Percentiles rank a stretch among this genome's conserved stretches.
Evolutionary conservation across 2,888 invertebrate genomes (phyloP).

Genomic region (Melanostoma mellinum): DNA sequence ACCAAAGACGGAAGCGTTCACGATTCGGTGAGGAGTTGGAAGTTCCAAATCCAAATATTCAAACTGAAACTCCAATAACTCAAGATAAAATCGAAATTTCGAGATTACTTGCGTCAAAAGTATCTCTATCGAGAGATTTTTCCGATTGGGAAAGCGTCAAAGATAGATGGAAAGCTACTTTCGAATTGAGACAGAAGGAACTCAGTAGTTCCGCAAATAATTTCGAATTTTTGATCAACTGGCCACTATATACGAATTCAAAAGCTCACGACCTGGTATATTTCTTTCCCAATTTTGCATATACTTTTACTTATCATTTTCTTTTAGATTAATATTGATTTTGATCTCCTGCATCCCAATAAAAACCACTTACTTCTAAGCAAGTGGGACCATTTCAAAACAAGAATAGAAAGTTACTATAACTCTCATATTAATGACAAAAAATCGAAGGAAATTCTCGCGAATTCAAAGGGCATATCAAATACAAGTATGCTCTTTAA

Average conservation of each 20-base stretch:
- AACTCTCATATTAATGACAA: neutral
- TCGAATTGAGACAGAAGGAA: slow-evolving; percentile 47
- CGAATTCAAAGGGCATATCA: neutral
- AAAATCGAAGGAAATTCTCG: neutral
- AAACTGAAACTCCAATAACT: too few relatives aligned
- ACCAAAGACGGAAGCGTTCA: too few relatives aligned
- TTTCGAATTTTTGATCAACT: slow-evolving; percentile 47
- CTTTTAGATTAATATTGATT: too few relatives aligned
- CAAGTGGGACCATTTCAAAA: slow-evolving; percentile 43
- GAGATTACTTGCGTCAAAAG: slow-evolving; percentile 5
- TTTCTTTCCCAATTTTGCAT: too few relatives aligned
- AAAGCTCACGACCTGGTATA: neutral
- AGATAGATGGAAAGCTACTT: slow-evolving; percentile 48
- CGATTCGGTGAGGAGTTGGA: too few relatives aligned
- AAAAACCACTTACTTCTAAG: slow-evolving; percentile 25
- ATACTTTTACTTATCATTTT: too few relatives aligned
- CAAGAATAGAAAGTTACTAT: neutral
- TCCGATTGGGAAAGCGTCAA: slow-evolving; percentile 50
- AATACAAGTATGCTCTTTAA: neutral
- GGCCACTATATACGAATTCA: slow-evolving; percentile 47
- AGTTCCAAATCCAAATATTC: too few relatives aligned
- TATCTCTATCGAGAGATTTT: neutral
- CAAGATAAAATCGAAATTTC: neutral
- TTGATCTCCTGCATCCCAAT: too few relatives aligned
- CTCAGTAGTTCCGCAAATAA: slow-evolving; percentile 28